Evolutionary conservation across 2,113 vertebrate species (phyloP).

Genomic region (Tapirus terrestris): DNA sequence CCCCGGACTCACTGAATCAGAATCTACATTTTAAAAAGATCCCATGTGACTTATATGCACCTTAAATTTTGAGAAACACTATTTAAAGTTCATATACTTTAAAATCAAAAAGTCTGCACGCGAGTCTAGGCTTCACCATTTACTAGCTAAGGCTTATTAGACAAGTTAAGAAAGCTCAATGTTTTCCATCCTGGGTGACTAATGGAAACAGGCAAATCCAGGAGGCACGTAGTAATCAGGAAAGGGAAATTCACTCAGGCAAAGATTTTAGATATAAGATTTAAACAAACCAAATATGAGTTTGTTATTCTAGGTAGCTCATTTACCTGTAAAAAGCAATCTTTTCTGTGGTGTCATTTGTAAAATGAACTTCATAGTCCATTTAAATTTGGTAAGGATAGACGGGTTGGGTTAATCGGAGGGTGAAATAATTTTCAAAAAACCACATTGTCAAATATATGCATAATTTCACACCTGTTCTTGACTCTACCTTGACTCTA

Average conservation of each 20-base stretch:
- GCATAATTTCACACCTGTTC: slow-evolving; percentile 10
- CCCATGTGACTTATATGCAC: neutral
- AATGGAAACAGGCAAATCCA: neutral
- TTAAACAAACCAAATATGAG: neutral
- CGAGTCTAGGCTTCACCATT: neutral
- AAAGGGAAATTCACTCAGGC: neutral
- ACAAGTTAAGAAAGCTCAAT: neutral
- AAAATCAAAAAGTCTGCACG: neutral
- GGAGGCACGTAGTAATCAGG: neutral
- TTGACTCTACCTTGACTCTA: neutral
- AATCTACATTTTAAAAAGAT: neutral
- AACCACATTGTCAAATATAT: slow-evolving; percentile 6
- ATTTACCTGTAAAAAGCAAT: neutral
- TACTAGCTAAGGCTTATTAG: neutral
- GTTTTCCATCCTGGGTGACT: neutral
- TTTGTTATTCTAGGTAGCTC: neutral
- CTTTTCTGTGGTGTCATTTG: neutral
- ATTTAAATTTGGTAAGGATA: slow-evolving; percentile 42
- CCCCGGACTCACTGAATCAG: neutral
- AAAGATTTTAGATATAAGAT: neutral
- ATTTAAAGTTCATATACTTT: neutral
- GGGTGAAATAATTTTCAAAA: slow-evolving; percentile 37
- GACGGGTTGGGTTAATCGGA: neutral
- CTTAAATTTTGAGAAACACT: neutral
- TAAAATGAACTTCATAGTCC: neutral